Base-by-base conservation (phyloP, 2,888 invertebrate genomes). In the Agonopterix subpropinquella region DNA sequence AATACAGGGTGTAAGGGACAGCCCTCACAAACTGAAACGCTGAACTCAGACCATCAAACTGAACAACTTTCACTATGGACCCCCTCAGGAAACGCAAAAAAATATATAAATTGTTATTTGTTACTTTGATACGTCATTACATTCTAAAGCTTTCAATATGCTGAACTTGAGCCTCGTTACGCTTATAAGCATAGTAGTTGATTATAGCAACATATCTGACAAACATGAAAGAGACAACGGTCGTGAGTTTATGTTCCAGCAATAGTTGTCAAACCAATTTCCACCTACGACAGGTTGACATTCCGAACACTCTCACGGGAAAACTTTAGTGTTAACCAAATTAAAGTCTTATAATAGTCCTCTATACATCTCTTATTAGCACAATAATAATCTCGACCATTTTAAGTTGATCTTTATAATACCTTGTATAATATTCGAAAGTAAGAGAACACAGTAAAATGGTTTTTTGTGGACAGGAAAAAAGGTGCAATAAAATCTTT, bases 291-390 rank as follows among this genome's bases (percentile, higher is more conserved):
- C 59, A 56, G 53, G 56, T 54, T 54, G 44, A 44, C 44, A 44
- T 35, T 35, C 35, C 55, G 51, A 51, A 47, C 48, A 45, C 80
- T 84, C 84, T 74, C 84, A 84, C 84, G 84, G 83, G 81, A 82
- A 84, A 67, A 62, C 52, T 59, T 59, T 54, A 51, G 82, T 75
- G 84, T 71, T 84, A 83, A 84, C 73, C 64, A 77, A 67, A 82
- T 82, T 82, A 83, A 84, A 74, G 70, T 65, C 67, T 64, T 62
- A 71, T 69, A 71, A 61, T n/a, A 70, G 58, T 28, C 28, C 67
- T 63, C 55, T 53, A 69, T 73, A 71, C 65, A 60, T 61, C 62
- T 59, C 65, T 62, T 64, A 71, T 80, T 80, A 81, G 73, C 80
- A 67, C 69, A 49, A 52, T 37, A 41, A 48, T 51, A 43, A 18